These are phyloP conservation scores for Columbina picui DNA, from an alignment of 2,113 vertebrate genomes.

Conservation along the genomic window DNA sequence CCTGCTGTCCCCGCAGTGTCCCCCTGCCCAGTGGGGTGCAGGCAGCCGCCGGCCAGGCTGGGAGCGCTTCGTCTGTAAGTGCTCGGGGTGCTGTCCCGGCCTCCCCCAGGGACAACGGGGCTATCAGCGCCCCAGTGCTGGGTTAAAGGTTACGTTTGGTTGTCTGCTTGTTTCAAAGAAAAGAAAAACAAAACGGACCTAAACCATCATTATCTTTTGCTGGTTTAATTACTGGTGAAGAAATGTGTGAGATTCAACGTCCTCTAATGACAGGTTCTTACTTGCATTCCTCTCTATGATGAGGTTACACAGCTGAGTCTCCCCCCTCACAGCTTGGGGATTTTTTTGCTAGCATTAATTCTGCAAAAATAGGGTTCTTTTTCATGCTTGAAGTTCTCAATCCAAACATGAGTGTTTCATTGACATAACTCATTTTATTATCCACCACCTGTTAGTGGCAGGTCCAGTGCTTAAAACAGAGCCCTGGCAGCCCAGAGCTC, in stretches of 20 bases:
- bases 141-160: not conserved
- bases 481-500: not conserved
- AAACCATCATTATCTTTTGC: not conserved
- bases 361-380: not conserved
- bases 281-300: not conserved
- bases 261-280: not conserved
- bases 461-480: not conserved
- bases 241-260: not conserved
- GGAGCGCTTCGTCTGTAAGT: not conserved
- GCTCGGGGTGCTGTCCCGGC: rapidly evolving
- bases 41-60: not conserved
- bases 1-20: too few species aligned
- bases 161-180: not conserved
- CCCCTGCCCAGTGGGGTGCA: rapidly evolving
- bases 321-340: not conserved
- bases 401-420: not conserved
- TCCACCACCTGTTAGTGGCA: not conserved
- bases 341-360: not conserved
- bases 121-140: not conserved
- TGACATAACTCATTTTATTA: not conserved
- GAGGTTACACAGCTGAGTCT: not conserved
- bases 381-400: not conserved
- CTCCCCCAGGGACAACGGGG: not conserved
- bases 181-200: not conserved
- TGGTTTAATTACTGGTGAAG: not conserved